phyloP scores from a whole-genome alignment of 2,797 vertebrate species.

The Sebastes nivosus region DNA sequence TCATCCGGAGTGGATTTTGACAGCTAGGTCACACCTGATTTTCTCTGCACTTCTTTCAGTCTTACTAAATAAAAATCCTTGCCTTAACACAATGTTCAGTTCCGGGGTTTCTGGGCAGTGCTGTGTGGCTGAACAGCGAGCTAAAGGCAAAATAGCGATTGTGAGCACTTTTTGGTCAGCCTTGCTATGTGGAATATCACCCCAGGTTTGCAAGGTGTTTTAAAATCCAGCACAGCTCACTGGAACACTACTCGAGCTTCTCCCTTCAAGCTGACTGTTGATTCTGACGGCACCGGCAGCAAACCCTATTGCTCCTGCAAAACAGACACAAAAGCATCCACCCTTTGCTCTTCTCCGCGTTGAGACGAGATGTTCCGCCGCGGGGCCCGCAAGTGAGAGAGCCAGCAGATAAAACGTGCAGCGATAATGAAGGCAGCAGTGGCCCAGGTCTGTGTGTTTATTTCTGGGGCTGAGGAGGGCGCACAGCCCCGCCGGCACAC shows the following conservation, averaged over 20 bases:
- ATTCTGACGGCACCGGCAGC: constrained; percentile 75
- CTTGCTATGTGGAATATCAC: constrained; percentile 69
- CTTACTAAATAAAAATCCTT: constrained; percentile 64
- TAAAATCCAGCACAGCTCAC: constrained; percentile 60
- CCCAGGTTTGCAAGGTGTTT: constrained; percentile 76
- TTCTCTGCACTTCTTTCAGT: constrained; percentile 56
- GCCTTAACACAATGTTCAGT: constrained; percentile 43
- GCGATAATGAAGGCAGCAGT: constrained; percentile 86
- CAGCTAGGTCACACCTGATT: constrained; percentile 59
- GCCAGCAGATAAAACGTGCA: constrained; percentile 82
- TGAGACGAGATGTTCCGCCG: constrained; percentile 77
- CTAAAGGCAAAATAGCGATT: constrained; percentile 67
- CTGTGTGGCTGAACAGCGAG: constrained; percentile 54
- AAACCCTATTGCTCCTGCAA: constrained; percentile 72
- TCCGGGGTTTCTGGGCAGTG: constrained; percentile 46
- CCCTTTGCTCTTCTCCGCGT: constrained; percentile 79
- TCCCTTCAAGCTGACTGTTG: constrained; percentile 78
- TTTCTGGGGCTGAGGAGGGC: constrained; percentile 84
- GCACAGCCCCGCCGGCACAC: constrained; percentile 80
- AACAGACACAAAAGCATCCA: constrained; percentile 82
- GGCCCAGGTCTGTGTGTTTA: constrained; percentile 84
- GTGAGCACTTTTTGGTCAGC: constrained; percentile 66
- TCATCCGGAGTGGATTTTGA: constrained; percentile 63
- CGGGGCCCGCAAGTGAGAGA: constrained; percentile 76
- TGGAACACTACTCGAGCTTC: constrained; percentile 62